Evolutionary conservation across 2,888 invertebrate genomes (phyloP), one percentile per base, ranked within the genome.

Genomic region (Onchidella celtica): DNA sequence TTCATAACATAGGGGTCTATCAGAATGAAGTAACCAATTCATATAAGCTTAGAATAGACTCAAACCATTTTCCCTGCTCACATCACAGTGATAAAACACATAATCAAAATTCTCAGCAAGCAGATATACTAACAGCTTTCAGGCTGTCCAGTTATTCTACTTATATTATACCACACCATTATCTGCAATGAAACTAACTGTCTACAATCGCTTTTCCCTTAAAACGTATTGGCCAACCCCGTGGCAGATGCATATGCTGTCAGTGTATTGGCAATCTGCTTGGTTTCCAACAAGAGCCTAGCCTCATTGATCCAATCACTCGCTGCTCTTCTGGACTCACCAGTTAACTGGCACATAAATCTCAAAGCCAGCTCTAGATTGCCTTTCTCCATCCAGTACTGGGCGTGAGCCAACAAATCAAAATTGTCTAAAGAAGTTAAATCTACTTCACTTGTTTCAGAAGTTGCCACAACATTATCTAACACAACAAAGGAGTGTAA

Each of bases 181-280:
- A n/a, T n/a, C n/a, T n/a, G n/a, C n/a, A n/a, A n/a, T n/a, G n/a
- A n/a, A n/a, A n/a, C n/a, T n/a, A n/a, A n/a, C n/a, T n/a, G n/a
- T n/a, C n/a, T n/a, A n/a, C n/a, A n/a, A n/a, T n/a, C n/a, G n/a
- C n/a, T n/a, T n/a, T n/a, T n/a, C n/a, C n/a, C 34, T 86, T 88
- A 91, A 87, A 90, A 90, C 83, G 91, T 85, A 77, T 91, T 89
- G 29, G 91, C 91, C 59, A 93, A 86, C 2, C 93, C 93, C 69
- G 88, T 88, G 11, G 92, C 92, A 34, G 92, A 90, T 3, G 93
- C 92, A 87, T 91, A 91, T 3, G 98, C 97, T 92, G 98, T 95
- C 38, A 99, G 94, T 0, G 97, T 96, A 90, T 97, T 96, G 14
- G 98, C 97, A 17, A 97, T 97, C 93, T 98, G 98, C 91, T 96